These are phyloP conservation scores for Tetragonula clypearis DNA, from an alignment of 1,140 invertebrate species.

Conservation along the genomic window DNA sequence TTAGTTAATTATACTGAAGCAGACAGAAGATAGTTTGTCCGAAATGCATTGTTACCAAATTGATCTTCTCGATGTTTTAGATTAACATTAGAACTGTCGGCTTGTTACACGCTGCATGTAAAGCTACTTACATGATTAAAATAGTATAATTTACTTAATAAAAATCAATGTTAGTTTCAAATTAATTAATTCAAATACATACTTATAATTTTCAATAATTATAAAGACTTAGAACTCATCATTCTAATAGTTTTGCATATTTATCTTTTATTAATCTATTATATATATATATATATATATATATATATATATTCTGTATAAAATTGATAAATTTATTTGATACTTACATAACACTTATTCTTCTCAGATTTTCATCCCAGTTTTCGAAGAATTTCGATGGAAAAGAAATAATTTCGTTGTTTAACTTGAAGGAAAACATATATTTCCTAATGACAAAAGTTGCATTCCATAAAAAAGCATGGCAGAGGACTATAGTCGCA, in stretches of 20 bases:
- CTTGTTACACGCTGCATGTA: background rate
- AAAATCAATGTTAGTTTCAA: background rate
- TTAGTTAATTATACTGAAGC: constrained; percentile 36
- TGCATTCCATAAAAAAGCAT: constrained; percentile 51
- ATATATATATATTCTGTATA: background rate
- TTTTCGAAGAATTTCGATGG: background rate
- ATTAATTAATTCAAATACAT: background rate
- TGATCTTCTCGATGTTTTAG: background rate
- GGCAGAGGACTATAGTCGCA: constrained; percentile 22
- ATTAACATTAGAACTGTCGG: background rate
- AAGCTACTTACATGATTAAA: background rate
- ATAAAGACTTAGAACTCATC: background rate
- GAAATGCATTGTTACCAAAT: background rate
- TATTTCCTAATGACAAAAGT: constrained; percentile 43
- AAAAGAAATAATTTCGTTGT: background rate
- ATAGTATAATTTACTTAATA: background rate
- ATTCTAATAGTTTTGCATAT: background rate
- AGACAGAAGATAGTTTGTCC: background rate
- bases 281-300: too few species aligned
- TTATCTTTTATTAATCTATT: background rate
- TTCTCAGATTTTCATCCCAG: background rate
- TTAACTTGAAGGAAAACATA: constrained; percentile 33
- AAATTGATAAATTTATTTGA: background rate
- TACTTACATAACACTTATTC: background rate
- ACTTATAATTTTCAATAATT: background rate